Conservation (phyloP, 2,888 invertebrate species). For the Gymnosoma rotundatum region DNA sequence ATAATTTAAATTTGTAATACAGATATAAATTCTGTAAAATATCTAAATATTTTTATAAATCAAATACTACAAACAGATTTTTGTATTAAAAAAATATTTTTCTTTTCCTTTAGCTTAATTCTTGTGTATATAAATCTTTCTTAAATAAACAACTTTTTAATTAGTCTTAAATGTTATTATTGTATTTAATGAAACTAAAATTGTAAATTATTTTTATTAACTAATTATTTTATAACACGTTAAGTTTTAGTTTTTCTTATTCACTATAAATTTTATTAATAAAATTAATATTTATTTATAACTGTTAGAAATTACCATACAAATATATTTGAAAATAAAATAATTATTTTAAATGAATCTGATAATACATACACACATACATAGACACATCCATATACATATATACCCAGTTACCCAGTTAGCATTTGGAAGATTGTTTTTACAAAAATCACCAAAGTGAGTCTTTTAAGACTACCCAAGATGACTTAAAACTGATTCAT, state of each 20-base stretch:
- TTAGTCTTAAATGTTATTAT: constrained; percentile 9
- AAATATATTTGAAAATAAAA: constrained; percentile 26
- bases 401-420: too few relatives aligned
- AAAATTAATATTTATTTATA: constrained; percentile 52
- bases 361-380: too few relatives aligned
- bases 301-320: constrained; percentile 61
- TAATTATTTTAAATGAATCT: not conserved
- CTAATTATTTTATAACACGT: constrained; percentile 14
- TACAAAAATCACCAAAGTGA: too few relatives aligned
- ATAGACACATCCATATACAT: not conserved
- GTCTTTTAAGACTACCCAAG: too few relatives aligned
- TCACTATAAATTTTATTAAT: constrained; percentile 13
- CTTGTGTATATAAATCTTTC: constrained; percentile 45
- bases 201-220: constrained; percentile 41
- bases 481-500: too few relatives aligned
- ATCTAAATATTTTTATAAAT: not conserved
- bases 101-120: not conserved
- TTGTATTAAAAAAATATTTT: not conserved
- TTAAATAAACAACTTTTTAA: not conserved
- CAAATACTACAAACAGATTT: not conserved
- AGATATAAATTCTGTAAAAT: not conserved
- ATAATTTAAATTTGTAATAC: not conserved
- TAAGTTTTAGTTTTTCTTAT: constrained; percentile 66
- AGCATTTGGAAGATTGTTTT: too few relatives aligned
- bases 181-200: not conserved